Conservation (phyloP, 2,797 vertebrate species). For the Galagoides demidoff region DNA sequence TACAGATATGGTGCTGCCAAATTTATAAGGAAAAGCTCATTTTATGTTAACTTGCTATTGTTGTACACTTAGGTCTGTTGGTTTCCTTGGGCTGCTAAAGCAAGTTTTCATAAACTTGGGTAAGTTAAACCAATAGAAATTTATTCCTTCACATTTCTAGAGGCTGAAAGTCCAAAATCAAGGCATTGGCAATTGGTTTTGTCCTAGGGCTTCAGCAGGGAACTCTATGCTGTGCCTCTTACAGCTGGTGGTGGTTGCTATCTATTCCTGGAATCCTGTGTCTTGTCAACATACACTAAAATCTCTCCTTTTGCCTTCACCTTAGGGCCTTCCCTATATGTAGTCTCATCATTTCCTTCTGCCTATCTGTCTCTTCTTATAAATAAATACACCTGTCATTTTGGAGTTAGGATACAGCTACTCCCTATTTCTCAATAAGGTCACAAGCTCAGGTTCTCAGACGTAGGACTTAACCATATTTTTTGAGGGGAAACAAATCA, state of each 20-base stretch:
- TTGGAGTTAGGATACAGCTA: neutral
- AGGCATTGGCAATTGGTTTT: neutral
- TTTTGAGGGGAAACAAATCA: neutral
- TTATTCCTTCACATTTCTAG: neutral
- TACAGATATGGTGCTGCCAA: neutral
- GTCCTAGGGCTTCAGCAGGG: neutral
- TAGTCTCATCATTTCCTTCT: neutral
- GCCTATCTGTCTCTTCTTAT: neutral
- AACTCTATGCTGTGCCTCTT: rapidly evolving
- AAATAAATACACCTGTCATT: neutral
- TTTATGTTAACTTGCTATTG: neutral
- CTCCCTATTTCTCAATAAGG: neutral
- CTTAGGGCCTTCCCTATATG: rapidly evolving
- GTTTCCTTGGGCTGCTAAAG: neutral
- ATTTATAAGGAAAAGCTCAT: neutral
- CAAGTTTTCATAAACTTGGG: neutral
- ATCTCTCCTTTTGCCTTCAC: neutral
- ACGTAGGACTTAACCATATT: neutral
- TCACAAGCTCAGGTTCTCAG: neutral
- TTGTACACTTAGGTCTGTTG: neutral
- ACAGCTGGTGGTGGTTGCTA: neutral
- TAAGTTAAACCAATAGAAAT: neutral
- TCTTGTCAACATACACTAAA: rapidly evolving
- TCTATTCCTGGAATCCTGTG: rapidly evolving
- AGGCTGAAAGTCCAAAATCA: neutral